Evolutionary conservation across 2,888 invertebrate species (phyloP).

Genomic region (Drosophila cyrtoloma): DNA sequence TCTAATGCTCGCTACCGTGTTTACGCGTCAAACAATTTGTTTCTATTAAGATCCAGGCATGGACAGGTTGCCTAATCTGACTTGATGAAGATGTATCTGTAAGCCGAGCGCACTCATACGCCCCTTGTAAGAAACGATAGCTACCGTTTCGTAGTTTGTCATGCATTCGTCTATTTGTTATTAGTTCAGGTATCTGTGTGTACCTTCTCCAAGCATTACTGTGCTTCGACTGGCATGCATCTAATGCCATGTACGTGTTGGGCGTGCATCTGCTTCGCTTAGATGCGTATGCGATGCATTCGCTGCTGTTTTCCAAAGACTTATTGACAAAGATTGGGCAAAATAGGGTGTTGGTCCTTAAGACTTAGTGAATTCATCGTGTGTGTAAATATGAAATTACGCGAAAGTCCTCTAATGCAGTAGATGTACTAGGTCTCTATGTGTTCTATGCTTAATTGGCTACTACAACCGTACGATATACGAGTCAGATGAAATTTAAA

Average conservation of each 20-base stretch:
- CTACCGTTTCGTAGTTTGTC: conserved; percentile 1
- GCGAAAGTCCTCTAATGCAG: neutral
- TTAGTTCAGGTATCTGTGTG: conserved; percentile 4
- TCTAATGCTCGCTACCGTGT: conserved; percentile 62
- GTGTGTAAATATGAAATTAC: neutral
- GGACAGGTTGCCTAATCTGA: conserved; percentile 4
- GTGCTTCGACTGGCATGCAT: conserved; percentile 33
- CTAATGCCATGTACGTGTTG: conserved; percentile 60
- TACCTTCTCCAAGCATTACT: conserved; percentile 10
- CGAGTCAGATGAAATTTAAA: neutral
- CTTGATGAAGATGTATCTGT: conserved; percentile 42
- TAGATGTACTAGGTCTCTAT: neutral
- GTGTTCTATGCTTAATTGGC: neutral
- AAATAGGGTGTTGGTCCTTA: neutral
- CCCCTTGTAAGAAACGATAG: conserved; percentile 24
- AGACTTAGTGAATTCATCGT: neutral
- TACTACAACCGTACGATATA: neutral
- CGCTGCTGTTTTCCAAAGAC: conserved; percentile 1
- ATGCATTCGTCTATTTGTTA: neutral
- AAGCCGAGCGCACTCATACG: conserved; percentile 44
- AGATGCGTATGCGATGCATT: conserved; percentile 17
- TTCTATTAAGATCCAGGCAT: conserved; percentile 59
- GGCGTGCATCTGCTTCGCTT: conserved; percentile 57
- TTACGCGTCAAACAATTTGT: conserved; percentile 68
- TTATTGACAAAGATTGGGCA: neutral